Percentiles rank a stretch among this genome's conserved stretches.
These are phyloP conservation scores for Pantherophis vulpinus DNA, from an alignment of 2,797 vertebrate genomes.

Conservation along the genomic window DNA sequence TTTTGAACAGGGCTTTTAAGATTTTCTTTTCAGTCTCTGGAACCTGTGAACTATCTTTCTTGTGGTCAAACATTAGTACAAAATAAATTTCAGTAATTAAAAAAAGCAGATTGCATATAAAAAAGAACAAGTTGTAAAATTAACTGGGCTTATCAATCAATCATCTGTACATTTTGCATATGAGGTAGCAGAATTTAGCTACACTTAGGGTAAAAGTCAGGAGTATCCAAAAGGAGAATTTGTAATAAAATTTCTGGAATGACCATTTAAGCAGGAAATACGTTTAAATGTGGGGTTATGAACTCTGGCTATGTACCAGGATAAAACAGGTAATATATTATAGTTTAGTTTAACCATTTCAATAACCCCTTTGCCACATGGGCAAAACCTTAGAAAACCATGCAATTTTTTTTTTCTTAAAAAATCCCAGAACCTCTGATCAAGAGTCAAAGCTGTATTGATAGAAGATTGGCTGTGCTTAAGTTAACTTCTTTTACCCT, in stretches of 20 bases:
- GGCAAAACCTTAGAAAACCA: neutral
- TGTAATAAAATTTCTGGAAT: neutral
- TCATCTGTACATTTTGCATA: neutral
- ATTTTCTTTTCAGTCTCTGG: neutral
- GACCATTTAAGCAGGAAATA: neutral
- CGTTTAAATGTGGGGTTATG: neutral
- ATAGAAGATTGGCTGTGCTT: neutral
- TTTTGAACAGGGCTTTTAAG: neutral
- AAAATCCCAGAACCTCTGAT: neutral
- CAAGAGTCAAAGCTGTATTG: neutral
- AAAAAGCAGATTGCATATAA: neutral
- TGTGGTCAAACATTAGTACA: neutral
- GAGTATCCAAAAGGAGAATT: neutral
- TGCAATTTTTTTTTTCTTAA: neutral
- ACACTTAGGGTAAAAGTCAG: neutral
- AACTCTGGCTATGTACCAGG: neutral
- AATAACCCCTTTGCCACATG: neutral
- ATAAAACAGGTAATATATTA: neutral
- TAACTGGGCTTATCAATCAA: neutral
- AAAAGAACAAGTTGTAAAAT: neutral
- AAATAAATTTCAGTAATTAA: neutral
- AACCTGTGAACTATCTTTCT: neutral
- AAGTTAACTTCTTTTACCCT: neutral
- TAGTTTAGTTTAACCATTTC: neutral
- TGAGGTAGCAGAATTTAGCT: neutral